Conservation (phyloP, 2,113 vertebrate genomes). For the Ictalurus punctatus region DNA sequence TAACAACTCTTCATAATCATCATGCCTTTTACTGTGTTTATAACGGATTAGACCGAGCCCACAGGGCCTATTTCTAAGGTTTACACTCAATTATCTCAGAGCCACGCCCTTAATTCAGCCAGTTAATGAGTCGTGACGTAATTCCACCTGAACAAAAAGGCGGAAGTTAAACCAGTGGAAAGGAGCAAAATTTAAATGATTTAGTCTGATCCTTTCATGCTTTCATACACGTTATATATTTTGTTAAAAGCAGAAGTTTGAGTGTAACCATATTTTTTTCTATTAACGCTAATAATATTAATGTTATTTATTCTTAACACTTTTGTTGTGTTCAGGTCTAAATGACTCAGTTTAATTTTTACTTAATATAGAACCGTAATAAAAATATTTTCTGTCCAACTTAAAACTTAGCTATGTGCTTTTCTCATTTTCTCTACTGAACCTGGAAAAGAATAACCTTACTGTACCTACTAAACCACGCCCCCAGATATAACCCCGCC, state of each 20-base stretch:
- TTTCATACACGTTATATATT: too few species aligned
- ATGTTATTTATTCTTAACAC: background rate
- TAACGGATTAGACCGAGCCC: background rate
- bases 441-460: background rate
- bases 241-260: background rate
- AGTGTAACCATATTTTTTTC: background rate
- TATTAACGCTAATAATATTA: background rate
- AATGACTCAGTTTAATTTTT: too few species aligned
- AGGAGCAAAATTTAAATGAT: background rate
- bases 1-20: background rate
- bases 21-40: background rate
- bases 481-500: too few species aligned
- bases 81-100: slow-evolving; percentile 1
- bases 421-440: background rate
- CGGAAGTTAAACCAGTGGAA: background rate
- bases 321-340: background rate
- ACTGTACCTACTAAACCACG: background rate
- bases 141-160: background rate
- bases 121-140: background rate
- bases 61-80: background rate
- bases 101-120: background rate
- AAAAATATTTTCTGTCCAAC: background rate
- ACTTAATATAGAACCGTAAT: too few species aligned
- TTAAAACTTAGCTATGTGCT: background rate
- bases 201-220: background rate